phyloP scores from a whole-genome alignment of 30 jellyfish, hydroid and myxozoan genomes.

The Haliclystus octoradiatus region DNA sequence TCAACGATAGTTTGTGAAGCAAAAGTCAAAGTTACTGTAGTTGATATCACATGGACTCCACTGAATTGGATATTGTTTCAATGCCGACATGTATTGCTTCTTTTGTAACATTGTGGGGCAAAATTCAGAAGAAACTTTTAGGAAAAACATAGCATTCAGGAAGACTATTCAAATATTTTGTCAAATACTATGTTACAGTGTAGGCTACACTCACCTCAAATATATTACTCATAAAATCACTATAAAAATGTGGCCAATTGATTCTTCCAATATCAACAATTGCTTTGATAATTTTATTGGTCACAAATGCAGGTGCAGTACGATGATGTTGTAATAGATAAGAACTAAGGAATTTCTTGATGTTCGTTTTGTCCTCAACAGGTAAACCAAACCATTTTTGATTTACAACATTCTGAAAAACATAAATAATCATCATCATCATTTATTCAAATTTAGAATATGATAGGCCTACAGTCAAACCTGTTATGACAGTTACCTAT shows the following conservation, averaged over 20 bases:
- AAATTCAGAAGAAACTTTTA: too few relatives aligned
- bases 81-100: too few relatives aligned
- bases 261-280: slow-evolving; percentile 74
- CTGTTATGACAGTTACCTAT: too few relatives aligned
- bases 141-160: too few relatives aligned
- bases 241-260: slow-evolving; percentile 92
- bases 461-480: background rate
- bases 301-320: slow-evolving; percentile 49
- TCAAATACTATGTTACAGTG: too few relatives aligned
- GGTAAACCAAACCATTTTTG: slow-evolving; percentile 83
- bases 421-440: background rate
- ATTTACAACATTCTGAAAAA: slow-evolving; percentile 56
- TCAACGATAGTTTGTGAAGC: too few relatives aligned
- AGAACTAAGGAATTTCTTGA: slow-evolving; percentile 41
- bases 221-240: slow-evolving; percentile 46
- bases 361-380: slow-evolving; percentile 59
- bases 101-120: too few relatives aligned
- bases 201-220: slow-evolving; percentile 57
- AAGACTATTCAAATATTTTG: too few relatives aligned
- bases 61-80: too few relatives aligned
- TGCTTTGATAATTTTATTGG: slow-evolving; percentile 64
- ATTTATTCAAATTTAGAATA: background rate
- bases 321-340: slow-evolving; percentile 27
- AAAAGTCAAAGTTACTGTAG: too few relatives aligned
- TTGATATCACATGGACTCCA: too few relatives aligned